Percentiles rank a stretch among this genome's conserved stretches.
Conservation (phyloP, 2,113 vertebrate genomes). For the mouse (Mus musculus) region GRCm39 chr14:79760501-79761000, state of each 20-base stretch:
- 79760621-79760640: background rate
- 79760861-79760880: background rate
- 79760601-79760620: background rate
- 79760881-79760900: background rate
- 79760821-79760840: background rate
- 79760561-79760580: too few relatives aligned
- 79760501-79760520: background rate
- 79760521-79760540: background rate
- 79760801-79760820: background rate
- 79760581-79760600: background rate
- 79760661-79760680: background rate
- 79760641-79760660: background rate
- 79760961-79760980: too few relatives aligned
- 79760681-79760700: constrained; percentile 36
- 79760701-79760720: constrained; percentile 14
- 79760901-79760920: constrained; percentile 36
- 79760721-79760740: background rate
- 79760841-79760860: constrained; percentile 1
- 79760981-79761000: background rate
- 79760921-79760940: constrained; percentile 53
- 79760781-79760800: background rate
- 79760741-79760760: background rate
- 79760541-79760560: background rate
- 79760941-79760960: background rate
- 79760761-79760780: constrained; percentile 15